phyloP scores from a whole-genome alignment of 2,113 vertebrate species.

The Seriola rivoliana region DNA sequence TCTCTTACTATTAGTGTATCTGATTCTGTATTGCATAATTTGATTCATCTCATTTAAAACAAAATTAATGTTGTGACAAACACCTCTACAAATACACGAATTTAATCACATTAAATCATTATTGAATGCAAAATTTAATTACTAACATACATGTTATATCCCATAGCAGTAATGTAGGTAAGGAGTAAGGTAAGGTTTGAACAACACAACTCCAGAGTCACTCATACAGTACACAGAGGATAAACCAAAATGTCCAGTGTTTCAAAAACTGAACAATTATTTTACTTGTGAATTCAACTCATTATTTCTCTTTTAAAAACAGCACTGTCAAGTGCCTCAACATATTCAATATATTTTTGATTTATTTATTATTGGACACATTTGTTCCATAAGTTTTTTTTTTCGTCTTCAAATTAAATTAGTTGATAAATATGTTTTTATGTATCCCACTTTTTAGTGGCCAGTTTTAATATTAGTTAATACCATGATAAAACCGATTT shows the following conservation, averaged over 20 bases:
- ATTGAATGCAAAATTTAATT: not conserved
- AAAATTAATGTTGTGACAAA: not conserved
- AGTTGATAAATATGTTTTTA: not conserved
- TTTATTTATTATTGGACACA: not conserved
- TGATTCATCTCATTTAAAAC: conserved; percentile 16
- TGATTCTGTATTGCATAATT: conserved; percentile 24
- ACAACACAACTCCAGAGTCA: not conserved
- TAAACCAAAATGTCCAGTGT: not conserved
- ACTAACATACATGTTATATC: not conserved
- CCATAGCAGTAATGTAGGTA: not conserved
- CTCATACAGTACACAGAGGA: not conserved
- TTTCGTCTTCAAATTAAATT: not conserved
- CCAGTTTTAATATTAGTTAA: not conserved
- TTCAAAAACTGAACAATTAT: not conserved
- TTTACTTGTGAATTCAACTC: not conserved
- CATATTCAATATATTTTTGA: too few relatives aligned
- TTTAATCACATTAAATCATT: not conserved
- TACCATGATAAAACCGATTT: not conserved
- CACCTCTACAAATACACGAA: not conserved
- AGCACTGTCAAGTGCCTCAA: too few relatives aligned
- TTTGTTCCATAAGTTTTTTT: not conserved
- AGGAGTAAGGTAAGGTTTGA: not conserved
- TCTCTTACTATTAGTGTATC: conserved; percentile 18
- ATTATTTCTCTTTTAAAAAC: not conserved
- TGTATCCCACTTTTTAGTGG: not conserved